phyloP scores from a whole-genome alignment of 64 coral and sea anemone genomes.

The Dendrophyllia cribrosa region DNA sequence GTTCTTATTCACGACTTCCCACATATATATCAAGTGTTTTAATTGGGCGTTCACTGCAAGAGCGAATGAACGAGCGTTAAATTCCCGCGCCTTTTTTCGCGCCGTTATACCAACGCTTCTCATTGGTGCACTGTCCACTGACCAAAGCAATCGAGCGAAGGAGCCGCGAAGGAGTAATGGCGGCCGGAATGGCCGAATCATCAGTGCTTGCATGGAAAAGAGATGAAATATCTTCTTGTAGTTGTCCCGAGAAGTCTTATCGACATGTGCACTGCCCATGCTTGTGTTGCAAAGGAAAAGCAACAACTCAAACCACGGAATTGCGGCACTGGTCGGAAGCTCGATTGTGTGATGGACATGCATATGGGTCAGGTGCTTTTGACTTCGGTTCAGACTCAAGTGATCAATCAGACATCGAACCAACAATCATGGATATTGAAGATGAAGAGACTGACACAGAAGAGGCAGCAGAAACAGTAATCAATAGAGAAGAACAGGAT shows the following conservation, averaged over 20 bases:
- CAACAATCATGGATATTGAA: neutral
- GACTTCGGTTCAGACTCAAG: neutral
- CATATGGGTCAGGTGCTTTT: neutral
- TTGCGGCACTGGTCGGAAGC: conserved; percentile 47
- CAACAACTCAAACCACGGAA: conserved; percentile 27
- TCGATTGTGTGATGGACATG: neutral
- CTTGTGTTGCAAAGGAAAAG: conserved; percentile 32
- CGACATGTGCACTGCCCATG: neutral
- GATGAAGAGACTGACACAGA: neutral
- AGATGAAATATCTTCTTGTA: neutral
- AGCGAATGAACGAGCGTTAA: too few relatives aligned
- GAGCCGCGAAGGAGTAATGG: too few relatives aligned
- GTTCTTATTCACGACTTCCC: too few relatives aligned
- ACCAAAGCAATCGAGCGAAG: too few relatives aligned
- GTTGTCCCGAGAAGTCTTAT: neutral
- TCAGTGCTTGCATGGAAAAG: neutral
- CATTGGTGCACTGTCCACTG: too few relatives aligned
- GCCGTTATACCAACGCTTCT: too few relatives aligned
- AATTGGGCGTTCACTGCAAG: too few relatives aligned
- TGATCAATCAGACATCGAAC: neutral
- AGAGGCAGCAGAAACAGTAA: neutral
- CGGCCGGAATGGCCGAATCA: too few relatives aligned
- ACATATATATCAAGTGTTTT: too few relatives aligned
- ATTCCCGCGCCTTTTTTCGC: too few relatives aligned
- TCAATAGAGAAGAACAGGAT: neutral